Evolutionary conservation across 2,888 invertebrate species (phyloP), one percentile per base, ranked within the genome.

Genomic region (Parnassius mnemosyne): DNA sequence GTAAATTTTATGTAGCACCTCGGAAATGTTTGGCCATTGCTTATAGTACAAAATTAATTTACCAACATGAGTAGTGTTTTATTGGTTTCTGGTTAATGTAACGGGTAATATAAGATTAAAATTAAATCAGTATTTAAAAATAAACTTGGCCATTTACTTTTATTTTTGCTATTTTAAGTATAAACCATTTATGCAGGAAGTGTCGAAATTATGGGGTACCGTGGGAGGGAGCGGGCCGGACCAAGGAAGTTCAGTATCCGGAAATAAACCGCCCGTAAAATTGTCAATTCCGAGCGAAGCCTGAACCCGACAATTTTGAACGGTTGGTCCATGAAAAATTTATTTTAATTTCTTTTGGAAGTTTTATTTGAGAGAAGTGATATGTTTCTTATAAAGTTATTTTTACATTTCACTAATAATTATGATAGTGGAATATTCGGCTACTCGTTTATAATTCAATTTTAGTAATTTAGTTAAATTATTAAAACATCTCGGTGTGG

Each of bases 211-310:
- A 13, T 53, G 13, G 10, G 42, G 9, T 13, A 43, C 16, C 16
- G 20, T 57, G 42, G 44, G 13, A 50, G n/a, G 58, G 20, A 16
- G 78, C 71, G 72, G 73, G 72, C 73, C 80, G 81, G 84, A 80
- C 87, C 83, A 85, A 85, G 88, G 89, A 89, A 87, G 85, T 85
- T 89, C 85, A 86, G 89, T 92, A 89, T 89, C 91, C 92, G 91
- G 89, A 89, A 92, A 91, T 92, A 93, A 94, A 93, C 93, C 93
- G 92, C 88, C 92, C 93, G 94, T 93, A 94, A 94, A 94, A 94
- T 94, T 94, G 93, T 87, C 94, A 93, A 93, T 94, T 93, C 92
- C 92, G 85, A 85, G 84, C 79, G 84, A 84, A 76, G 74, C 74
- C 79, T 78, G 79, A 76, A 72, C 76, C 76, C 84, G 85, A 86